Base-by-base conservation (phyloP, 2,888 invertebrate genomes). In the Leucozona laternaria region DNA sequence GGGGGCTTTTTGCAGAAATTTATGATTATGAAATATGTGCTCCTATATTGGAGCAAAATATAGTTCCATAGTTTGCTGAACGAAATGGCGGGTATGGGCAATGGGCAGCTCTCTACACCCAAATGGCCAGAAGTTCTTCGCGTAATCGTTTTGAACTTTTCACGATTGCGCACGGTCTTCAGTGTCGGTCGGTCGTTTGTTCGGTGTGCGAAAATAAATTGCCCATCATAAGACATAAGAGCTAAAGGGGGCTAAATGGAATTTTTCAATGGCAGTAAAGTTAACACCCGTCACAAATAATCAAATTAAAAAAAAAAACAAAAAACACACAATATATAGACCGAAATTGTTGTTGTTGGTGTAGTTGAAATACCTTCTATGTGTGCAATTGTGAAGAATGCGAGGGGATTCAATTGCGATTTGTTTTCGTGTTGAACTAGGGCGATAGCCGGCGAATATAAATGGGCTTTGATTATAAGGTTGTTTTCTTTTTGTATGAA, bases 61-160 rank as follows among this genome's bases (percentile, higher is more conserved):
- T 28, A n/a, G 20, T 66, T 45, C 43, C 45, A 57, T 6, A 31
- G 66, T 40, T 50, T 15, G n/a, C 4, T 40, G 28, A 8, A 10
- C 13, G 2, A n/a, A n/a, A n/a, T n/a, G n/a, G n/a, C 10, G 48
- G 15, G 8, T n/a, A 31, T 57, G 57, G 60, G 25, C 25, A 25
- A 15, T 25, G 53, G 20, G 34, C 58, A 48, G 20, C 4, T 15
- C 34, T 4, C 15, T n/a, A 8, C 15, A 45, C 6, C 28, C 70
- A 66, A 76, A 84, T 80, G 15, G 72, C 77, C 81, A 81, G 72
- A 17, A 85, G 85, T 85, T 85, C 81, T 81, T 60, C 77, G 68
- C 43, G 81, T 81, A 85, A 85, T 85, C 77, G 85, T 58, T 81
- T 85, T 73, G 85, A 85, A 85, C 81, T 85, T 80, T 85, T 72